Conservation (phyloP, 2,113 vertebrate genomes). For the Trachemys scripta region DNA sequence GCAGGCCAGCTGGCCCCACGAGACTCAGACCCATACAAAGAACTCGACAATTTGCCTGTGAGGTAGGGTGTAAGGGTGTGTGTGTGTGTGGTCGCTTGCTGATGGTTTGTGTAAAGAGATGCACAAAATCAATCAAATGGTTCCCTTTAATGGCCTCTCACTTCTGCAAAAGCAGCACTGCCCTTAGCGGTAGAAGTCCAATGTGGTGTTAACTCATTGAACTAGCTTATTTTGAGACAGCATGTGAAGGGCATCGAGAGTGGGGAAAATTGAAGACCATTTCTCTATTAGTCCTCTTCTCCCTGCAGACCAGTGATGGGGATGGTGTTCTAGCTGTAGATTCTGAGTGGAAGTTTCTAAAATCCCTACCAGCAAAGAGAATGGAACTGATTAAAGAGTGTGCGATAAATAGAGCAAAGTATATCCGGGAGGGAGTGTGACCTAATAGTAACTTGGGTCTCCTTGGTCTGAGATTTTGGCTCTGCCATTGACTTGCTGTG, state of each 20-base stretch:
- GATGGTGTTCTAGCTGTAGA: not conserved
- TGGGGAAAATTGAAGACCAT: not conserved
- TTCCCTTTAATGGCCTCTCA: not conserved
- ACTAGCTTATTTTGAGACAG: not conserved
- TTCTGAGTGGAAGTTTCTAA: not conserved
- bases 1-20: not conserved
- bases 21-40: conserved; percentile 34
- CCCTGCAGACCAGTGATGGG: not conserved
- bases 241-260: not conserved
- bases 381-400: not conserved
- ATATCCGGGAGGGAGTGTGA: not conserved
- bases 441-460: not conserved
- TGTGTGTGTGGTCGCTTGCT: not conserved
- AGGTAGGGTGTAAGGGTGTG: not conserved
- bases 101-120: not conserved
- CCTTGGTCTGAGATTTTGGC: not conserved
- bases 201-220: not conserved
- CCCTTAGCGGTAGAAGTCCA: not conserved
- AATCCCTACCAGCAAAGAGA: not conserved
- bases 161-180: not conserved
- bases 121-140: not conserved
- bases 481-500: not conserved
- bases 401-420: not conserved
- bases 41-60: not conserved
- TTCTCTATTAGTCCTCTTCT: not conserved